Base-by-base conservation (phyloP, 2,113 vertebrate genomes). In the Arvicanthis niloticus region DNA sequence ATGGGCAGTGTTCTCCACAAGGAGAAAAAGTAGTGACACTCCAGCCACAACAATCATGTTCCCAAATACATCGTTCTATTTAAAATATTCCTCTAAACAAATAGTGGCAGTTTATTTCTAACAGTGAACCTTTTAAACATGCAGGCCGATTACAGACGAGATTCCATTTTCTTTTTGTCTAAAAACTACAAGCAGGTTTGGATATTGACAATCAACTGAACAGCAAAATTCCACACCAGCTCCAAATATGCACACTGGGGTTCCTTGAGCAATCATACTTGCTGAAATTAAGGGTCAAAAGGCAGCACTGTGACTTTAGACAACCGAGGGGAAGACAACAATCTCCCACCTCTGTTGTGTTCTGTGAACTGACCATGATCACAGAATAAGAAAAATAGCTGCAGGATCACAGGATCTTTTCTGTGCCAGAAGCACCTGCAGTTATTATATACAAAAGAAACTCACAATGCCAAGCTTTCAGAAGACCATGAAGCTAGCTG, bases 261-360 rank as follows among this genome's bases (percentile, higher is more conserved):
- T 96, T 98, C 93, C 97, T 95, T 48, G 91, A 97, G 97, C 98
- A 98, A 98, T 98, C 98, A 98, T 97, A 98, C 97, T 96, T 97
- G 93, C 97, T 98, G 98, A 98, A 98, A 98, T 98, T 98, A 97
- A 98, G 98, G 98, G 98, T 98, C 98, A 98, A 98, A 97, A 98
- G 98, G 98, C 98, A 98, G 60, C 88, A 89, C 93, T 96, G 97
- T 98, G 98, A 98, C 98, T 98, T 98, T 97, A 98, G 97, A 97
- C 97, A 98, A 85, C 97, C 96, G 95, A 95, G 93, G 96, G 96
- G 97, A 98, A 98, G 89, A 97, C 97, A 98, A 97, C 91, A 98
- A 95, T 98, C 97, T 98, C 97, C 98, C 68, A 98, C 97, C 97
- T 98, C 98, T 97, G 94, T 97, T 97, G 96, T 93, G 97, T 97